Conservation (phyloP, 1,140 invertebrate species). For the Pseudomyrmex dendroicus region DNA sequence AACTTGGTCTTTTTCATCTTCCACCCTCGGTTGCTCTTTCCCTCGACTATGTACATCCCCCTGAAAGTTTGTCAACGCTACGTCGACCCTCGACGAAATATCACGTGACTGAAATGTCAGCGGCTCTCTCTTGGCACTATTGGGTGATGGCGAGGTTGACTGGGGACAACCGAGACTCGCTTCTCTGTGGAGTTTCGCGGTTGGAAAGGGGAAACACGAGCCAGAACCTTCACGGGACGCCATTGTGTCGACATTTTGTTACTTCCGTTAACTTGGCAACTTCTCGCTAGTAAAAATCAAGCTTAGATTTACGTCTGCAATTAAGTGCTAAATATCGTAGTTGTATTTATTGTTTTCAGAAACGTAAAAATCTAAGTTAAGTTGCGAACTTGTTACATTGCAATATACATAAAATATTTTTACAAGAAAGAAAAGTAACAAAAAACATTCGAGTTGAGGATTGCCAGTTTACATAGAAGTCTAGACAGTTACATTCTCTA, state of each 20-base stretch:
- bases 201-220: not conserved
- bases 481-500: too few species aligned
- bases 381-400: not conserved
- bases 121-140: conserved; percentile 36
- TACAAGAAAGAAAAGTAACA: too few species aligned
- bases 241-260: conserved; percentile 3
- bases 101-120: conserved; percentile 64
- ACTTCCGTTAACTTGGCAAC: not conserved
- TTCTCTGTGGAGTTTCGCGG: not conserved
- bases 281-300: not conserved
- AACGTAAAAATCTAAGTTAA: too few species aligned
- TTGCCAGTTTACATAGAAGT: too few species aligned
- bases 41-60: not conserved
- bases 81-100: conserved; percentile 34
- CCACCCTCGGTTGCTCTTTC: not conserved
- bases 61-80: conserved; percentile 36
- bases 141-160: not conserved
- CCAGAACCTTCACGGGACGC: not conserved
- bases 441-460: too few species aligned
- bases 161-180: not conserved
- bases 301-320: not conserved
- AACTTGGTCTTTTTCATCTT: not conserved
- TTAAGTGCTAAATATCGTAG: conserved; percentile 12
- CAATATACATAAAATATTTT: too few species aligned
- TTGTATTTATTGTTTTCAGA: not conserved